phyloP scores from a whole-genome alignment of 2,888 invertebrate genomes.

The Melieria omissa region DNA sequence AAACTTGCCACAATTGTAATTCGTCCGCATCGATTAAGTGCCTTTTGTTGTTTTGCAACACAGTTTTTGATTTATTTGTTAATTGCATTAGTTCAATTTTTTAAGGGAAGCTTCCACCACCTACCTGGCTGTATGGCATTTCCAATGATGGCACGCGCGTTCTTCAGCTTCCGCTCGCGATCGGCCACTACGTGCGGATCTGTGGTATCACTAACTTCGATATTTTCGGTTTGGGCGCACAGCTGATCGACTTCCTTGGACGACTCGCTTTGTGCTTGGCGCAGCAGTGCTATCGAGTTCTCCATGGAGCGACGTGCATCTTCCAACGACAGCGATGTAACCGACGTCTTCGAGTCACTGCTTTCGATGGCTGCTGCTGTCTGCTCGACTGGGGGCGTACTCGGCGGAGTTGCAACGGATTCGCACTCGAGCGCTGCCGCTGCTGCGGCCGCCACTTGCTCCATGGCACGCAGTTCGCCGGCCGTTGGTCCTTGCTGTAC shows the following conservation, averaged over 20 bases:
- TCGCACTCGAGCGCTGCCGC: constrained; percentile 46
- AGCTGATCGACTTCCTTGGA: constrained; percentile 66
- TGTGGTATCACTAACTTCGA: constrained; percentile 57
- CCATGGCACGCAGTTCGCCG: constrained; percentile 58
- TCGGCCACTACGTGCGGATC: constrained; percentile 60
- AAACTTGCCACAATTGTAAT: no score
- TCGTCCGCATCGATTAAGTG: no score
- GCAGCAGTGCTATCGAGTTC: constrained; percentile 74
- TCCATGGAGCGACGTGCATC: constrained; percentile 72
- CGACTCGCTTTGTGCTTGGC: constrained; percentile 67
- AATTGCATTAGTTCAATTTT: neutral
- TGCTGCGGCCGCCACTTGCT: constrained; percentile 57
- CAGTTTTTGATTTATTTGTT: neutral
- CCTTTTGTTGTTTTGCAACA: no score
- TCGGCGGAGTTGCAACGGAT: constrained; percentile 57
- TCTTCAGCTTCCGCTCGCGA: constrained; percentile 72
- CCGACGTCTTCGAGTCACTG: constrained; percentile 71
- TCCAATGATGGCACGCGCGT: constrained; percentile 79
- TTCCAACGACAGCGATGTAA: constrained; percentile 69
- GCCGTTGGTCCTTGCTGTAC: constrained; percentile 65
- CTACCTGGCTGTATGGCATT: constrained; percentile 72
- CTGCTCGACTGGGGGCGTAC: constrained; percentile 47
- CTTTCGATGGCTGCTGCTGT: constrained; percentile 55
- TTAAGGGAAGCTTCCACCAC: constrained; percentile 36
- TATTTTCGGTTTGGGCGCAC: constrained; percentile 65